phyloP scores from a whole-genome alignment of 2,888 invertebrate species.

The Drosophila pseudotakahashii region DNA sequence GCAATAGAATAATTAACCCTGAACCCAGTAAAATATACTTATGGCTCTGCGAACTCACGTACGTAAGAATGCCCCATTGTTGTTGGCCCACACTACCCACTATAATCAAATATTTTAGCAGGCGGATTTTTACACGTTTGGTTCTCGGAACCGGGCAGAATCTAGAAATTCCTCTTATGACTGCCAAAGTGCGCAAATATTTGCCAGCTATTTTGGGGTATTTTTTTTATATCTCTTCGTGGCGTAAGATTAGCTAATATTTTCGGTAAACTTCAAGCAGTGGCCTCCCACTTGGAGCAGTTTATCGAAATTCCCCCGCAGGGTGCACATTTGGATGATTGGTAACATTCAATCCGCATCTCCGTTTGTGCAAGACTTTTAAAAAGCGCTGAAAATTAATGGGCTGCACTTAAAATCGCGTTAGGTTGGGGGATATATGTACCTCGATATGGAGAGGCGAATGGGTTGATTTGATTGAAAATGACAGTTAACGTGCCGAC shows the following conservation, averaged over 20 bases:
- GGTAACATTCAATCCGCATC: slow-evolving; percentile 24
- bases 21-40: slow-evolving; percentile 52
- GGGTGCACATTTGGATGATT: slow-evolving; percentile 20
- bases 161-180: slow-evolving; percentile 20
- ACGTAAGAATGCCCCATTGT: slow-evolving; percentile 66
- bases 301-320: slow-evolving; percentile 26
- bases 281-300: slow-evolving; percentile 21
- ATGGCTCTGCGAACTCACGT: slow-evolving; percentile 45
- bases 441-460: slow-evolving; percentile 3
- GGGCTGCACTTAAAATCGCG: slow-evolving; percentile 57
- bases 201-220: slow-evolving; percentile 24
- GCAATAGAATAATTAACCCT: slow-evolving; percentile 68
- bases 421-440: slow-evolving; percentile 25
- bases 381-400: slow-evolving; percentile 64
- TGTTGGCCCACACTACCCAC: slow-evolving; percentile 31
- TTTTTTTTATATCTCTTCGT: slow-evolving; percentile 1
- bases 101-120: slow-evolving; percentile 48
- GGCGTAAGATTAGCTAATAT: slow-evolving; percentile 34
- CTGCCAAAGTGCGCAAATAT: slow-evolving; percentile 40
- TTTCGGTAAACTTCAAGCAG: slow-evolving; percentile 33
- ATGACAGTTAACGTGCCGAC: slow-evolving; percentile 64
- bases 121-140: slow-evolving; percentile 71
- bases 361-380: slow-evolving; percentile 61
- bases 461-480: slow-evolving; percentile 47
- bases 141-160: slow-evolving; percentile 57